These are phyloP conservation scores for Luffia ferchaultella DNA, from an alignment of 2,888 invertebrate species.

Conservation along the genomic window DNA sequence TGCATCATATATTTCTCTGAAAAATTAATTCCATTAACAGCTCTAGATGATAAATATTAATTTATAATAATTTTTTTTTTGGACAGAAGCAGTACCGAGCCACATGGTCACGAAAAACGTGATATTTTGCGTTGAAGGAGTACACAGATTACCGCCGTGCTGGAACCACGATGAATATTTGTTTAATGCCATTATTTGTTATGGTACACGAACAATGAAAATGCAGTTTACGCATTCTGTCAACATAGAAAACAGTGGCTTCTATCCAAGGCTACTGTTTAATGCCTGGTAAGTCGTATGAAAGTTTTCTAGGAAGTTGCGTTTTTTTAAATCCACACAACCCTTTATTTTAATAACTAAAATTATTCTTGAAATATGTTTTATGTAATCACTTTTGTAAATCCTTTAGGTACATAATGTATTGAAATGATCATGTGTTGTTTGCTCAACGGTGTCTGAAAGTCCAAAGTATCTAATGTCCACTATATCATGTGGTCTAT, in stretches of 20 bases:
- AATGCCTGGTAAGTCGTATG: conserved; percentile 76
- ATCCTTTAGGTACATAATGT: no score
- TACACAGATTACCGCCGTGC: conserved; percentile 77
- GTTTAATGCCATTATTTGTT: conserved; percentile 86
- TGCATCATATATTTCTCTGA: no score
- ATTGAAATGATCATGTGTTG: no score
- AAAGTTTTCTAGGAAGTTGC: background rate
- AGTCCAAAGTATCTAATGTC: no score
- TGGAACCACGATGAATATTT: conserved; percentile 89
- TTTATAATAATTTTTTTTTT: conserved; percentile 2
- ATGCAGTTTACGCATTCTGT: conserved; percentile 76
- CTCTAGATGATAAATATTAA: no score
- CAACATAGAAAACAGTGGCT: conserved; percentile 70
- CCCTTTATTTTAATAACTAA: background rate
- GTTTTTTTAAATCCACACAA: background rate
- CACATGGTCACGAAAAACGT: conserved; percentile 79
- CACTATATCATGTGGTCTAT: no score
- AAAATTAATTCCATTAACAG: no score
- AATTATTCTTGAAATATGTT: no score
- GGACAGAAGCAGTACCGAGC: conserved; percentile 72
- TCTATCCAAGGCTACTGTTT: conserved; percentile 85
- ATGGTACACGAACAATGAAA: conserved; percentile 82
- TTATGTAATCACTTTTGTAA: no score
- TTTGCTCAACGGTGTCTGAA: no score
- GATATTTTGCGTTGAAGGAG: conserved; percentile 81